Conservation (phyloP, 2,113 vertebrate genomes). For the Aplodontia rufa region DNA sequence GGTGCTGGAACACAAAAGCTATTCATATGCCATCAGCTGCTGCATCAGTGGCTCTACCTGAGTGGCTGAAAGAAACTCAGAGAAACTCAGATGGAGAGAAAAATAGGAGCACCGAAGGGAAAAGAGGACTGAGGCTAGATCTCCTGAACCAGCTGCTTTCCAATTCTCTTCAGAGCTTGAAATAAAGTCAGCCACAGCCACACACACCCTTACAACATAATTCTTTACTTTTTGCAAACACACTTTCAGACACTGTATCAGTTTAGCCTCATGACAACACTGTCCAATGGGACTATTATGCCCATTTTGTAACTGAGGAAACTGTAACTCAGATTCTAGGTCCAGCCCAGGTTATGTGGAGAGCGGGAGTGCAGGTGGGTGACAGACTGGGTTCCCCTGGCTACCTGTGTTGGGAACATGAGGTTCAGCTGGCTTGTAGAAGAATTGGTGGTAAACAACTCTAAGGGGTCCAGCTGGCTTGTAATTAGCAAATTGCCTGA, state of each 20-base stretch:
- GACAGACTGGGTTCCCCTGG: neutral
- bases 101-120: neutral
- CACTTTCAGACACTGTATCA: neutral
- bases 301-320: neutral
- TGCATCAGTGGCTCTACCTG: neutral
- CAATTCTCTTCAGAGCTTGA: neutral
- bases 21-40: neutral
- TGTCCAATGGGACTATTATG: neutral
- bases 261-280: neutral
- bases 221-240: neutral
- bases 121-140: neutral
- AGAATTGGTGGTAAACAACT: too few species aligned
- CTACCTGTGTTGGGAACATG: too few species aligned
- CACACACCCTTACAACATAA: neutral
- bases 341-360: neutral
- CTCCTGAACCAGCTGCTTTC: neutral
- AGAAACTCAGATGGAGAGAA: neutral
- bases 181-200: neutral
- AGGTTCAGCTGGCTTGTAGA: too few species aligned
- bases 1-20: too few species aligned
- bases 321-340: neutral
- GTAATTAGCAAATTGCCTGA: too few species aligned
- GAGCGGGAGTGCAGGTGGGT: neutral
- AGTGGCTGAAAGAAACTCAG: neutral
- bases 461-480: too few species aligned